Evolutionary conservation across 2,888 invertebrate genomes (phyloP), one percentile per base, ranked within the genome.

Genomic region (Xestia ashworthii): DNA sequence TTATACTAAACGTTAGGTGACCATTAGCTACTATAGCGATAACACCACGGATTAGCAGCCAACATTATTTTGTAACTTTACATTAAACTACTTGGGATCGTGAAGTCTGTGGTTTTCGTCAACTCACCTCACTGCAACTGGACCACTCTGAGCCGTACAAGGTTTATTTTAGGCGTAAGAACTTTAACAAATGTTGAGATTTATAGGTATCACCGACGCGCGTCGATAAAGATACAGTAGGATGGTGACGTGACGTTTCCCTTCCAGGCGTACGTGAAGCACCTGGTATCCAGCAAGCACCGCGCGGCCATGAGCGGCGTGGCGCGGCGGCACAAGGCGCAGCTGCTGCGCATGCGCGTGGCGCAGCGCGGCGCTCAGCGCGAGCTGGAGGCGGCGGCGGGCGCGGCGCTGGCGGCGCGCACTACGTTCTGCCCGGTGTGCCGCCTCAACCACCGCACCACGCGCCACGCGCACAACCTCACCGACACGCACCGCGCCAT

Each of bases 401-500:
- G 97, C 89, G 97, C 97, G 53, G 97, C 97, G 89, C 97, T 98
- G 85, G 97, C 97, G 50, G 92, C 96, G 74, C 97, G 97, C 83
- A 97, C 98, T 83, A 98, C 97, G 91, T 98, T 98, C 95, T 98
- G 98, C 93, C 97, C 97, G 67, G 97, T 98, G 84, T 98, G 98
- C 93, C 98, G 98, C 86, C 97, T 98, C 89, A 98, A 98, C 93
- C 98, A 98, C 94, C 97, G 98, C 86, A 98, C 98, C 89, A 97
- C 98, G 70, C 98, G 98, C 91, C 97, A 98, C 80, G 97, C 98
- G 80, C 99, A 99, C 97, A 98, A 98, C 91, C 96, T 97, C 76
- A 98, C 98, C 46, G 98, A 98, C 88, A 97, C 98, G 53, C 98
- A 99, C 92, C 98, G 98, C 94, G 98, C 98, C 90, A 98, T 98